phyloP scores from a whole-genome alignment of 2,888 invertebrate genomes.

The Neoascia interrupta region DNA sequence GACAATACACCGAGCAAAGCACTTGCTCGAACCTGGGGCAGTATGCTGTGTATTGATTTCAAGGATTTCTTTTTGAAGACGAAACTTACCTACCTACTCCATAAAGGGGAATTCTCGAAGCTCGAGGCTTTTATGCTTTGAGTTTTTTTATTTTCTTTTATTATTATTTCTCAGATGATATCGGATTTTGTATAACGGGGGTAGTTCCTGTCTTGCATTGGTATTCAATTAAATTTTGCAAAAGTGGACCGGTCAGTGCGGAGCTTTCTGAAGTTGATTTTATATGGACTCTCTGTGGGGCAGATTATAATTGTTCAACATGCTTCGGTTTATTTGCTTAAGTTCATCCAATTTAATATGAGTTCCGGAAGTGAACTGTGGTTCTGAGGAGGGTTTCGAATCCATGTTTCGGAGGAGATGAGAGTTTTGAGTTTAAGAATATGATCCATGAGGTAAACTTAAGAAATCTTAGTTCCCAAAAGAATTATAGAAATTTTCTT shows the following conservation, averaged over 20 bases:
- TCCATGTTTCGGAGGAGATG: too few species aligned
- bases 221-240: conserved; percentile 60
- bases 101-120: conserved; percentile 35
- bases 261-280: conserved; percentile 36
- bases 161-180: conserved; percentile 36
- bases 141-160: conserved; percentile 38
- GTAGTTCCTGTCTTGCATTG: too few species aligned
- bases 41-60: conserved; percentile 56
- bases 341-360: conserved; percentile 35
- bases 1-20: conserved; percentile 16
- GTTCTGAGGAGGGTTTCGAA: too few species aligned
- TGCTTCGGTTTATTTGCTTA: conserved; percentile 30
- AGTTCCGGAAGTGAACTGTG: conserved; percentile 21
- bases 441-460: too few species aligned
- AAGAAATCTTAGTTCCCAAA: too few species aligned
- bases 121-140: conserved; percentile 53
- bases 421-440: too few species aligned
- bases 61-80: conserved; percentile 61
- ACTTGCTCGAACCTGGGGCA: not conserved
- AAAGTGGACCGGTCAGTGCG: too few species aligned
- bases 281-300: conserved; percentile 14
- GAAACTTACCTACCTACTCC: conserved; percentile 14
- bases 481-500: too few species aligned
- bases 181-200: conserved; percentile 42
- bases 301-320: conserved; percentile 21